phyloP scores from a whole-genome alignment of 2,113 vertebrate species.

The Chiloscyllium plagiosum region DNA sequence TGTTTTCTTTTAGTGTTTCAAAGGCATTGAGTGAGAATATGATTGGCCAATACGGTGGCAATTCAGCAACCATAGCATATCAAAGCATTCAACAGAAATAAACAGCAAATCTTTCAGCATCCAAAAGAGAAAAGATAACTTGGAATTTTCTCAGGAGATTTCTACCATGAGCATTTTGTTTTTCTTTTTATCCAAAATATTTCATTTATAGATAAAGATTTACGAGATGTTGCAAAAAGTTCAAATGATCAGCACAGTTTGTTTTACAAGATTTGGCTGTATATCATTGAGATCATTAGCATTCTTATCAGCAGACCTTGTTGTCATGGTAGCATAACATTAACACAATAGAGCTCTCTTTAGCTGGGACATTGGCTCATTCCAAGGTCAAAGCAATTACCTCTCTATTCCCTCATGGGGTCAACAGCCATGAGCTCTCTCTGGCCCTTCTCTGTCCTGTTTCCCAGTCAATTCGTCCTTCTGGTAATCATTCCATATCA shows the following conservation, averaged over 20 bases:
- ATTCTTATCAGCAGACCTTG: background rate
- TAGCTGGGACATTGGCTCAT: background rate
- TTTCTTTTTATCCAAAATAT: background rate
- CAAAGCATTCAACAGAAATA: background rate
- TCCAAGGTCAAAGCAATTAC: background rate
- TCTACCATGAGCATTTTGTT: background rate
- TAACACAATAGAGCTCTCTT: background rate
- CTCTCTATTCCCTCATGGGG: background rate
- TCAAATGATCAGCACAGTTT: background rate
- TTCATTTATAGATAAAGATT: background rate
- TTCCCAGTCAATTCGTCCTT: background rate
- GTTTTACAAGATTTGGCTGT: background rate
- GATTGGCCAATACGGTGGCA: background rate
- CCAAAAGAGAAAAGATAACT: background rate
- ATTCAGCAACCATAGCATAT: background rate
- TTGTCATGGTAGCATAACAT: conserved; percentile 19
- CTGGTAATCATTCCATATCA: background rate
- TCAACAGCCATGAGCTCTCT: background rate
- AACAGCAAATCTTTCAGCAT: background rate
- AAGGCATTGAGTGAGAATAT: background rate
- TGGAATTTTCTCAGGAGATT: background rate
- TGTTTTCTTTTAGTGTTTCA: background rate
- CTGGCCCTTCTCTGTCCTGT: background rate
- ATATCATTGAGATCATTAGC: background rate
- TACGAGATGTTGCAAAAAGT: background rate